A percentile compares a stretch with the other conserved stretches of the same genome.
Conservation (phyloP, 1,140 invertebrate species). For the Drosophila kohkoa region DNA sequence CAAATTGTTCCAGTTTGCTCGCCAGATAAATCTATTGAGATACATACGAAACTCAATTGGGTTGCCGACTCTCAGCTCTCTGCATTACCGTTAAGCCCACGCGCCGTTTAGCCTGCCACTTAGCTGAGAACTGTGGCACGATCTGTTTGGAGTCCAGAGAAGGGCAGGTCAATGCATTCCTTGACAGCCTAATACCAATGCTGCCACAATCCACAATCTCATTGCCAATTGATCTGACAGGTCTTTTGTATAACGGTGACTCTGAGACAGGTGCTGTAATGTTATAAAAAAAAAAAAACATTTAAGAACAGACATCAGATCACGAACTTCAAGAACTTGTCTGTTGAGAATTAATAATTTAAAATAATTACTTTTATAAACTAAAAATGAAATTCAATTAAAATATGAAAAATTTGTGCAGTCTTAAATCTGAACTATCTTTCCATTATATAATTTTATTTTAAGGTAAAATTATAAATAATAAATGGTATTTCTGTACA, state of each 20-base stretch:
- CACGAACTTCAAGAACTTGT: constrained; percentile 6
- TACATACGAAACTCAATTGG: constrained; percentile 28
- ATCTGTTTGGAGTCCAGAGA: constrained; percentile 31
- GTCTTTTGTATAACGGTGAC: constrained; percentile 11
- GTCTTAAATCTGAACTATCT: no score
- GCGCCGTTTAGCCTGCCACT: constrained; percentile 45
- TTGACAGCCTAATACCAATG: constrained; percentile 20
- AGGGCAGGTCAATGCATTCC: constrained; percentile 40
- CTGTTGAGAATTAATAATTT: background rate
- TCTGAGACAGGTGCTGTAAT: constrained; percentile 25
- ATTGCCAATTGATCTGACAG: constrained; percentile 23
- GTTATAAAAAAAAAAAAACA: constrained; percentile 7
- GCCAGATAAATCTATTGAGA: constrained; percentile 70
- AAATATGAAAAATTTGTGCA: background rate
- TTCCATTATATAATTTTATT: no score
- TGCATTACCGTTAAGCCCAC: constrained; percentile 61
- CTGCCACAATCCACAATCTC: constrained; percentile 24
- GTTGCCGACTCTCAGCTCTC: constrained; percentile 11
- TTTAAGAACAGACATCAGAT: constrained; percentile 5
- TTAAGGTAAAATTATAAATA: no score
- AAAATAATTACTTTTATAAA: background rate
- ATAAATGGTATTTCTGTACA: no score
- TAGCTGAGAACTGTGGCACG: constrained; percentile 37
- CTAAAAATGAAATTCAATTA: background rate
- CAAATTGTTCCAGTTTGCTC: constrained; percentile 53